Conservation (phyloP, 92 coral and sea anemone species). For the Heliopora coerulea region DNA sequence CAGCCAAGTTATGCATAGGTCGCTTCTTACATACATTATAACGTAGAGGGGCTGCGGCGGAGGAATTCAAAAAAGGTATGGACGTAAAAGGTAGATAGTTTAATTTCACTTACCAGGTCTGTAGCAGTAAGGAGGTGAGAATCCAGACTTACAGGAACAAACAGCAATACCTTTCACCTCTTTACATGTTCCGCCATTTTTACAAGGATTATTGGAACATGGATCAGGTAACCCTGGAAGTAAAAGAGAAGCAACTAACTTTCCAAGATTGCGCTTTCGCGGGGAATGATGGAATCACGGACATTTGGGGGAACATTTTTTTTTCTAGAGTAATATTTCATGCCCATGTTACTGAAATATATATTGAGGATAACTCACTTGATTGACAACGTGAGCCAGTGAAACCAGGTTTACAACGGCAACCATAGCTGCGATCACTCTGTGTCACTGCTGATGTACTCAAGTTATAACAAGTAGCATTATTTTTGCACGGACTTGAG, state of each 20-base stretch:
- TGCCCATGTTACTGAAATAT: no score
- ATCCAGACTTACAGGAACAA: slow-evolving; percentile 27
- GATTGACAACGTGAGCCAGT: slow-evolving; percentile 25
- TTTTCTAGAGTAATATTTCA: no score
- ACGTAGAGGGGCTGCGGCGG: no score
- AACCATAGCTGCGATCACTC: slow-evolving; percentile 15
- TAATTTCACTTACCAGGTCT: slow-evolving; percentile 17
- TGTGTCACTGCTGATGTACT: neutral
- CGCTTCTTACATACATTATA: no score
- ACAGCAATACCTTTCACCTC: slow-evolving; percentile 30
- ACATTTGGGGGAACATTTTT: no score
- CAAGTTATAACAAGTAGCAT: slow-evolving; percentile 12
- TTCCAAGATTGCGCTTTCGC: neutral
- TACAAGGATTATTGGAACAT: slow-evolving; percentile 59
- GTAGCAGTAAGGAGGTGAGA: slow-evolving; percentile 10
- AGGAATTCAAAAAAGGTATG: no score
- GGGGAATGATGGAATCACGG: no score
- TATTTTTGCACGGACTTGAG: slow-evolving; percentile 13
- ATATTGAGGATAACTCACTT: slow-evolving; percentile 14
- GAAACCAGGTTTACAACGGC: slow-evolving; percentile 35
- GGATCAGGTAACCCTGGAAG: slow-evolving; percentile 51
- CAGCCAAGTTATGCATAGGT: no score
- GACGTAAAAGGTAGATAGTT: no score
- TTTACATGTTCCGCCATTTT: slow-evolving; percentile 53
- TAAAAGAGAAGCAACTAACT: neutral